phyloP scores from a whole-genome alignment of 2,888 invertebrate species.

The Synergus itoensis region DNA sequence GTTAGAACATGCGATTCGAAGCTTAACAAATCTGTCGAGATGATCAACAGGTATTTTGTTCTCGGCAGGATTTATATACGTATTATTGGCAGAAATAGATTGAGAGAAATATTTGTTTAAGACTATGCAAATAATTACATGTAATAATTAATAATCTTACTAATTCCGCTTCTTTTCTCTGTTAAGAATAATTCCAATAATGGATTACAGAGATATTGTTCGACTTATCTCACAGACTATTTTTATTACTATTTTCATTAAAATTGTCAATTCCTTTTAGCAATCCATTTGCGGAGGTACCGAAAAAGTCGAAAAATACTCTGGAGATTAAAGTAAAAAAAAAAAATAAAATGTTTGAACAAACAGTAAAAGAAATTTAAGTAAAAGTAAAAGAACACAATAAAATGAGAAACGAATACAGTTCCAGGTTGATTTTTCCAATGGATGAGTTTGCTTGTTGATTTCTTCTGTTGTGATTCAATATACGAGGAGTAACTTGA shows the following conservation, averaged over 20 bases:
- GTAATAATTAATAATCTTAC: no score
- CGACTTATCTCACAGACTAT: neutral
- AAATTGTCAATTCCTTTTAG: neutral
- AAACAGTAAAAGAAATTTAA: neutral
- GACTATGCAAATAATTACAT: no score
- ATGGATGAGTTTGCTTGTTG: neutral
- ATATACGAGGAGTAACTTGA: neutral
- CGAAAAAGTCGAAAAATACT: neutral
- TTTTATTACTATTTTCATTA: neutral
- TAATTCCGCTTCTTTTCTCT: neutral
- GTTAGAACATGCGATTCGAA: conserved; percentile 12
- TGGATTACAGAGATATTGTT: neutral
- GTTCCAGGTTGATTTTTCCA: conserved; percentile 11
- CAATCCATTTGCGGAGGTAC: neutral
- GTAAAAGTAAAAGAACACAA: neutral
- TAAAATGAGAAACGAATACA: neutral
- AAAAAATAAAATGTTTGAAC: neutral
- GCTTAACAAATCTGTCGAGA: neutral
- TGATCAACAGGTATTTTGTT: conserved; percentile 6
- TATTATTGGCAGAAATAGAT: no score
- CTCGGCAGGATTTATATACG: no score
- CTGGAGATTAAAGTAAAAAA: neutral
- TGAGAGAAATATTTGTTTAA: no score
- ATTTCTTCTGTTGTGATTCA: neutral
- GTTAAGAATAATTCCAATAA: neutral